Evolutionary conservation across 2,797 vertebrate species (phyloP), one percentile per base, ranked within the genome.

Genomic region (Toxotes lorentzi): DNA sequence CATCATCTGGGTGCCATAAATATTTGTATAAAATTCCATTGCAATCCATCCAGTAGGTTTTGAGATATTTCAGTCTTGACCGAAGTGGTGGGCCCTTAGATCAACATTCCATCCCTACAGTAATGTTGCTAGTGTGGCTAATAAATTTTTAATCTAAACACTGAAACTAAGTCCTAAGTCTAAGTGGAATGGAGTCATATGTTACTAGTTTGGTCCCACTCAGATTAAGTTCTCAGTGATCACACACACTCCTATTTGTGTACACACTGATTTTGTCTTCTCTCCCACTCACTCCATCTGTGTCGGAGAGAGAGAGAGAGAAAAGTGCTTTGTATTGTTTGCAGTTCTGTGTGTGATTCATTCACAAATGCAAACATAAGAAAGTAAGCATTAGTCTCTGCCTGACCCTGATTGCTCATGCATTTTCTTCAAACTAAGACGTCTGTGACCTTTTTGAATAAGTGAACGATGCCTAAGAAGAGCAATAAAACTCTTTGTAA

Each of bases 211-310:
- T 23, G 13, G 21, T 27, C 35, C 27, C n/a, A 17, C 27, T 9
- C 17, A 41, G 45, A 51, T 76, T 60, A 56, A 58, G 30, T 53
- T 38, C 30, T 76, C 47, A 63, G 3, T 7, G 19, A 68, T 45
- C 23, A 41, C 35, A 69, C 58, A 53, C 67, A 62, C 38, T 56
- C 9, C 16, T 32, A 13, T 67, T 67, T 73, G 19, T 43, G 67
- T 24, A 30, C 30, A 32, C 47, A 43, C 19, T 40, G 71, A 54
- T 23, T 76, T 24, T 11, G 34, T 73, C 60, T 51, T 30, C 5
- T 16, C 75, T 66, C 53, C 61, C 73, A 78, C 72, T 79, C 80
- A 35, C 0, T 0, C 50, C 72, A 70, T 82, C 60, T 81, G 70
- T 54, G 41, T 17, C 32, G 16, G 30, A 47, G 5, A 57, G 61